Evolutionary conservation across 2,113 vertebrate genomes (phyloP).

Genomic region (Pica pica): DNA sequence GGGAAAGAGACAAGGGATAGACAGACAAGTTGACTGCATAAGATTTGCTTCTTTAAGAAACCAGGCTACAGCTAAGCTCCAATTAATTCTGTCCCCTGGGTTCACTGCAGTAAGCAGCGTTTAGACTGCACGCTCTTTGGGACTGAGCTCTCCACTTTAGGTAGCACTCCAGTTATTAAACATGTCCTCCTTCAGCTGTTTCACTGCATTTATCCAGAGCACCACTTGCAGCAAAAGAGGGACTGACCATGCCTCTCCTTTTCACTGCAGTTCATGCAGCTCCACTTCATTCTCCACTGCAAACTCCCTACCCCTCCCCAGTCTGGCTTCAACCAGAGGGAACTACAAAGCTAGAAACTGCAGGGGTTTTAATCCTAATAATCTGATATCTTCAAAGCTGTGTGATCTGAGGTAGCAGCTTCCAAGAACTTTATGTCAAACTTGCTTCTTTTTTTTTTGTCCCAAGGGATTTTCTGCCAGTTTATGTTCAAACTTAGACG

Average conservation of each 20-base stretch:
- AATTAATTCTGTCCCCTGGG: conserved; percentile 27
- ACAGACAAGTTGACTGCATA: not conserved
- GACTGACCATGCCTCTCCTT: not conserved
- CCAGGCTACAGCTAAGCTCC: conserved; percentile 19
- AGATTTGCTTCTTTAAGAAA: conserved; percentile 10
- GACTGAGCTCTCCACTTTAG: not conserved
- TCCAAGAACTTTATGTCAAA: not conserved
- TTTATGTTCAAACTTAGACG: not conserved
- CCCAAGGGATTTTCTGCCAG: not conserved
- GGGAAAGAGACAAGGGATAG: not conserved
- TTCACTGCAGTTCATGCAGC: not conserved
- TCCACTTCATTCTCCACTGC: not conserved
- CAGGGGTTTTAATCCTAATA: not conserved
- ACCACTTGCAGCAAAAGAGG: not conserved
- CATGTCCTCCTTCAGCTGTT: not conserved
- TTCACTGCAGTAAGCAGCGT: not conserved
- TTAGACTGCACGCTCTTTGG: not conserved
- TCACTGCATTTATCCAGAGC: not conserved
- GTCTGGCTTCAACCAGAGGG: not conserved
- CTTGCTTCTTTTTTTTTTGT: not conserved
- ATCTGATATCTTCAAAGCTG: not conserved
- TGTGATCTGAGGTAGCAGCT: not conserved
- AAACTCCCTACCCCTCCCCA: not conserved
- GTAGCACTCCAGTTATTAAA: not conserved
- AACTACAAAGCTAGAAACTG: not conserved